Evolutionary conservation across 2,888 invertebrate genomes (phyloP).

Genomic region (Aspidiotus rigidus): DNA sequence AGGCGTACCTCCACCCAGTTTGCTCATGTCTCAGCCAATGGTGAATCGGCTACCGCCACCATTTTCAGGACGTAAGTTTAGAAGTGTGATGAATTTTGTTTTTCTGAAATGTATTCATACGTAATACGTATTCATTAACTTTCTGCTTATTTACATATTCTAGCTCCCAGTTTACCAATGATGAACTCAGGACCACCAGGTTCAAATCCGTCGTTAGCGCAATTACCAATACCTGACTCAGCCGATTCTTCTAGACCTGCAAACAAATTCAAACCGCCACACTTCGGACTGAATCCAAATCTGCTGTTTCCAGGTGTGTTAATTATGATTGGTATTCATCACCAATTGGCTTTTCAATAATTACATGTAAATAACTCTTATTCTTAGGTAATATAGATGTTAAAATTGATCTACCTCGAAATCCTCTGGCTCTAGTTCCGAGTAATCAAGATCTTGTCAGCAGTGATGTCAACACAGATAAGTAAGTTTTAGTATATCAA

Average conservation of each 20-base stretch:
- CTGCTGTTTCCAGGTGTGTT: constrained; percentile 21
- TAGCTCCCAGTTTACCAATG: constrained; percentile 23
- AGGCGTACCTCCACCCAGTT: constrained; percentile 50
- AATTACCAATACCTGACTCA: constrained; percentile 25
- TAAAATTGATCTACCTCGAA: constrained; percentile 23
- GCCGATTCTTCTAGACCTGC: not conserved
- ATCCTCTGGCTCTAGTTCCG: not conserved
- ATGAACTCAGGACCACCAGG: constrained; percentile 21
- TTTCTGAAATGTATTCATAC: not conserved
- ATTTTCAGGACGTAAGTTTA: constrained; percentile 26
- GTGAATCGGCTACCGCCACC: constrained; percentile 37
- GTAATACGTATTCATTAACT: not conserved
- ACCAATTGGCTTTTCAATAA: not conserved
- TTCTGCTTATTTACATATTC: not conserved
- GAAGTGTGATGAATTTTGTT: not conserved
- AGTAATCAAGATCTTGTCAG: constrained; percentile 12
- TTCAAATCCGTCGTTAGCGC: constrained; percentile 19
- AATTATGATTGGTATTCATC: not conserved
- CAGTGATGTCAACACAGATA: not conserved
- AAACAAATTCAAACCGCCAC: constrained; percentile 23
- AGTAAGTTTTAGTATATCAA: not conserved
- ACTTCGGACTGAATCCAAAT: constrained; percentile 19
- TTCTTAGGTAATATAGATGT: constrained; percentile 21
- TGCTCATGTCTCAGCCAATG: constrained; percentile 43
- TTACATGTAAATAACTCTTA: not conserved